Evolutionary conservation across 2,888 invertebrate species (phyloP).

Genomic region (Anarsia innoxiella): DNA sequence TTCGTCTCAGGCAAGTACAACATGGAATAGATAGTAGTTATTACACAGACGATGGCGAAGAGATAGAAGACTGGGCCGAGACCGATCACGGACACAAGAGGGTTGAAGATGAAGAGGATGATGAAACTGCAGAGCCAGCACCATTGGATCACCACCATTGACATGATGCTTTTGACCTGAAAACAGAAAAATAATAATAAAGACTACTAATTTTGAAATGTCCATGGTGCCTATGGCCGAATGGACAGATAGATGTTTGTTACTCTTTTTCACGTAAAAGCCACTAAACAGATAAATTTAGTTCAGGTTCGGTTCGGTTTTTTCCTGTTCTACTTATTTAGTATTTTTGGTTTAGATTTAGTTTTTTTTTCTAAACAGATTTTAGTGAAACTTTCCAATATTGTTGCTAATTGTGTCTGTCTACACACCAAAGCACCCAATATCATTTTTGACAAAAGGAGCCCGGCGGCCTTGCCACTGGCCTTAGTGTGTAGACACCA

Average conservation of each 20-base stretch:
- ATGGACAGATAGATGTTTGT: too few species aligned
- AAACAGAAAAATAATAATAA: not conserved
- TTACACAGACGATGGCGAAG: slow-evolving; percentile 32
- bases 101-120: slow-evolving; percentile 38
- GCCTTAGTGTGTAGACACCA: too few species aligned
- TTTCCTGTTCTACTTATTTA: not conserved
- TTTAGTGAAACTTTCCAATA: too few species aligned
- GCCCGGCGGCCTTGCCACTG: too few species aligned
- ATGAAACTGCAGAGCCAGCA: slow-evolving; percentile 39
- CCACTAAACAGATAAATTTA: not conserved
- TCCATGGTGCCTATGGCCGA: too few species aligned
- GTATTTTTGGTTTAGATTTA: not conserved
- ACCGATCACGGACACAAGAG: slow-evolving; percentile 30
- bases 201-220: not conserved
- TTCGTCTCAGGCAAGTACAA: slow-evolving; percentile 43
- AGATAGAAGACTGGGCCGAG: slow-evolving; percentile 41
- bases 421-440: too few species aligned
- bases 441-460: too few species aligned
- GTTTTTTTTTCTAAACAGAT: not conserved
- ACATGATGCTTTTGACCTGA: slow-evolving; percentile 39
- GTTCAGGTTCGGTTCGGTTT: not conserved
- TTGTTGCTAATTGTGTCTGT: too few species aligned
- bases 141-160: slow-evolving; percentile 42
- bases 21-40: slow-evolving; percentile 28
- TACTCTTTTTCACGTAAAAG: not conserved